phyloP scores from a whole-genome alignment of 2,797 vertebrate genomes.

The Erithacus rubecula region DNA sequence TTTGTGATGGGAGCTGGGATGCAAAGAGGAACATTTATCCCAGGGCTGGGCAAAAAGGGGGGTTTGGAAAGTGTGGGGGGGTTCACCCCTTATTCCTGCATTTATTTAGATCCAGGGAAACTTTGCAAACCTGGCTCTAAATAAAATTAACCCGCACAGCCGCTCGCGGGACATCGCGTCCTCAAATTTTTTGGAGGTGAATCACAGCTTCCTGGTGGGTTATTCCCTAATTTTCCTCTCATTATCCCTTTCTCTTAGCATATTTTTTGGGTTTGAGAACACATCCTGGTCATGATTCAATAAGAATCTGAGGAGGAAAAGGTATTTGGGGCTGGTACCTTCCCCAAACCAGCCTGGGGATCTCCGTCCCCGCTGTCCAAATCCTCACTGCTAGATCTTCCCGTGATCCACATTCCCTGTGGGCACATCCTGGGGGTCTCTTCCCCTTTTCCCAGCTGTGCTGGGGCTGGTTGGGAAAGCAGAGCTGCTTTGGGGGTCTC shows the following conservation, averaged over 20 bases:
- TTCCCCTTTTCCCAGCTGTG: accelerated
- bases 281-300: accelerated
- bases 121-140: not conserved
- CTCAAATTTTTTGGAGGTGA: not conserved
- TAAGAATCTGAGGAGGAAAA: not conserved
- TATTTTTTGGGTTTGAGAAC: accelerated
- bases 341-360: not conserved
- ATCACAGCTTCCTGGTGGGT: accelerated
- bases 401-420: accelerated
- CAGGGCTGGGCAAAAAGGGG: not conserved
- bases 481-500: not conserved
- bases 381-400: not conserved
- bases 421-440: not conserved
- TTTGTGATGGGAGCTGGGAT: not conserved
- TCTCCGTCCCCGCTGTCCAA: accelerated
- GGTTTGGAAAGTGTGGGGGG: not conserved
- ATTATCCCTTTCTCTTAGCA: not conserved
- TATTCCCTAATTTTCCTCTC: not conserved
- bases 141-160: accelerated
- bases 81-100: not conserved
- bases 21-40: accelerated
- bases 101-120: not conserved
- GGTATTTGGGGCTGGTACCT: accelerated
- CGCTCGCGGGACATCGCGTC: accelerated
- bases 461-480: not conserved